These are phyloP conservation scores for Agrotis puta DNA, from an alignment of 2,888 invertebrate genomes.

Conservation along the genomic window DNA sequence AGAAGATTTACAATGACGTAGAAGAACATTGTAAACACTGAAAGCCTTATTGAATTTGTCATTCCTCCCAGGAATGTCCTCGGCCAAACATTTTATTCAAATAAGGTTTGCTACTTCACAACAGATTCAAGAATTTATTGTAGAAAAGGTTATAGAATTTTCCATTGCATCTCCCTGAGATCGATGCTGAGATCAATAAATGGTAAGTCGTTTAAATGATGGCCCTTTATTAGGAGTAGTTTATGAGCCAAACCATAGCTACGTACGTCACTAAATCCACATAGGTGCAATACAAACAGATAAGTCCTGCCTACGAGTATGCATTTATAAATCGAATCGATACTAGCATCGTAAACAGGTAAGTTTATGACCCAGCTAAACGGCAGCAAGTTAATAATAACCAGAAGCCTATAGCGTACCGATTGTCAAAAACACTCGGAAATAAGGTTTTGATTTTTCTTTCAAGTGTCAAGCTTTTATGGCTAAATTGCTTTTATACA, in stretches of 20 bases:
- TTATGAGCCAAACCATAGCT: background rate
- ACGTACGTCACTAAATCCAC: background rate
- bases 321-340: slow-evolving; percentile 17
- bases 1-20: slow-evolving; percentile 35
- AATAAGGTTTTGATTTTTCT: slow-evolving; percentile 1
- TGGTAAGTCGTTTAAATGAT: background rate
- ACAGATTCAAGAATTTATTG: slow-evolving; percentile 43
- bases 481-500: slow-evolving; percentile 16
- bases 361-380: slow-evolving; percentile 15
- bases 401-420: slow-evolving; percentile 5
- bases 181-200: background rate
- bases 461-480: background rate
- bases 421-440: background rate
- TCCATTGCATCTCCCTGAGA: slow-evolving; percentile 3
- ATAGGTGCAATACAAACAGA: background rate
- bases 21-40: slow-evolving; percentile 47
- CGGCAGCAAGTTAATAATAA: background rate
- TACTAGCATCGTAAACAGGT: slow-evolving; percentile 22
- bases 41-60: slow-evolving; percentile 47
- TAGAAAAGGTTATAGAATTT: slow-evolving; percentile 11
- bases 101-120: slow-evolving; percentile 56
- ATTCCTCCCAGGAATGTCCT: slow-evolving; percentile 40
- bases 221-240: background rate
- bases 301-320: background rate
- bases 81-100: slow-evolving; percentile 51